Evolutionary conservation across 2,888 invertebrate species (phyloP), one percentile per base, ranked within the genome.

Genomic region (Torymus tubicola): DNA sequence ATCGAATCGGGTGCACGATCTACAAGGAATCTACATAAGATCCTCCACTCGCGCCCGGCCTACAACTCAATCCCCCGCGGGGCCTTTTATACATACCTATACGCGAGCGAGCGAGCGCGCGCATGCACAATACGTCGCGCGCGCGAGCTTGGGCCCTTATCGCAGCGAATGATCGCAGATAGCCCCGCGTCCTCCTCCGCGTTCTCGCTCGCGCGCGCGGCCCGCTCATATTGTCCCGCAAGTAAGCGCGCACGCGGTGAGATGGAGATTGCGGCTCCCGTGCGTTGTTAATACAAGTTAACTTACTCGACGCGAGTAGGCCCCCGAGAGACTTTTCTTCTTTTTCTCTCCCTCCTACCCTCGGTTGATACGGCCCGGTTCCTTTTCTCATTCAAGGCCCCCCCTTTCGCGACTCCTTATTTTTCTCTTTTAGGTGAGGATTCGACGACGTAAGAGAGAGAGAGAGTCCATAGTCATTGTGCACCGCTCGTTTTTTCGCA

Each of bases 1-100:
- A 91, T 91, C 90, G 89, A 90, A 91, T 91, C 90, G 90, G 90
- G 90, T 90, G 90, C 90, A 91, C 90, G 90, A 91, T 91, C 90
- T 91, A 91, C 90, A 91, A 90, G 90, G 90, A 91, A 91, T 91
- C 90, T 90, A 90, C 90, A 90, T 90, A 90, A 90, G 90, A 90
- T 90, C 90, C 90, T 91, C 90, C 90, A 90, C 90, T 90, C 90
- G 88, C 88, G 90, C 89, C 88, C 89, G 70, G 55, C 77, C 72
- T 80, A 81, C 83, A 81, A 81, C 83, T 81, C 90, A 90, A 90
- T 90, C 90, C 89, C 87, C 88, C 83, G 81, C 82, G 81, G 83
- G 83, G 82, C 85, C 84, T 82, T 60, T 11, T 16, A 60, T 85
- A 83, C 83, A 85, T 82, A 81, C 83, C 67, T 82, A 80, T 75